Percentiles rank a stretch among this genome's conserved stretches.
Conservation (phyloP, 2,113 vertebrate species). For the Calidris pugnax region DNA sequence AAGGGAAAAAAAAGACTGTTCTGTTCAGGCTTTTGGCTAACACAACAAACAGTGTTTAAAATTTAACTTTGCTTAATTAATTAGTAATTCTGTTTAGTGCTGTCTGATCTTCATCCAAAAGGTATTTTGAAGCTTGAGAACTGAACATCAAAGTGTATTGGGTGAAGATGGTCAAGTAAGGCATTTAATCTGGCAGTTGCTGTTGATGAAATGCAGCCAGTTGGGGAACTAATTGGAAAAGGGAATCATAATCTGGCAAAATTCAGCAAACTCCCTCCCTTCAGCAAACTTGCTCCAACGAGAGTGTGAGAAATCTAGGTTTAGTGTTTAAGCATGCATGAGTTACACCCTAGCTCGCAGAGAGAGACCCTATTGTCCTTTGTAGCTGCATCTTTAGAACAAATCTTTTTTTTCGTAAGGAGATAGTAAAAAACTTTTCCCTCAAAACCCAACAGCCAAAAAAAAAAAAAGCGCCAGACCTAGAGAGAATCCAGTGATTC, state of each 20-base stretch:
- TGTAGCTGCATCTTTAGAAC: neutral
- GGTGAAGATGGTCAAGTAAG: slow-evolving; percentile 84
- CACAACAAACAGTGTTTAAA: slow-evolving; percentile 99
- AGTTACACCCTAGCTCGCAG: neutral
- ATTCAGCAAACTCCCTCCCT: slow-evolving; percentile 31
- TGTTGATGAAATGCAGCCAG: slow-evolving; percentile 75
- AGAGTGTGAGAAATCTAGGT: slow-evolving; percentile 5
- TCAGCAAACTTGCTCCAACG: neutral
- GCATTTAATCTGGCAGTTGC: slow-evolving; percentile 83
- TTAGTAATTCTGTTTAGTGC: slow-evolving; percentile 99
- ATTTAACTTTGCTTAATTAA: slow-evolving; percentile 99
- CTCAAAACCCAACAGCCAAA: neutral
- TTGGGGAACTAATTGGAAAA: slow-evolving; percentile 71
- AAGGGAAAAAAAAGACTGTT: slow-evolving; percentile 84
- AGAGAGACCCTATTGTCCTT: neutral
- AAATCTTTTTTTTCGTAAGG: neutral
- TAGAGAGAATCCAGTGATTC: neutral
- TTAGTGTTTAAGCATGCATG: slow-evolving; percentile 2
- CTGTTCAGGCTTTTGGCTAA: slow-evolving; percentile 95
- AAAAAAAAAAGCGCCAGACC: neutral
- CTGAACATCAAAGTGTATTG: slow-evolving; percentile 92
- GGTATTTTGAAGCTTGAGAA: slow-evolving; percentile 91
- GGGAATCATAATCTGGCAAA: slow-evolving; percentile 62
- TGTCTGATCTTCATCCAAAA: slow-evolving; percentile 98
- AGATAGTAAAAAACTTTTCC: neutral